phyloP scores from a whole-genome alignment of 2,888 invertebrate genomes.

The Xestia c-nigrum region DNA sequence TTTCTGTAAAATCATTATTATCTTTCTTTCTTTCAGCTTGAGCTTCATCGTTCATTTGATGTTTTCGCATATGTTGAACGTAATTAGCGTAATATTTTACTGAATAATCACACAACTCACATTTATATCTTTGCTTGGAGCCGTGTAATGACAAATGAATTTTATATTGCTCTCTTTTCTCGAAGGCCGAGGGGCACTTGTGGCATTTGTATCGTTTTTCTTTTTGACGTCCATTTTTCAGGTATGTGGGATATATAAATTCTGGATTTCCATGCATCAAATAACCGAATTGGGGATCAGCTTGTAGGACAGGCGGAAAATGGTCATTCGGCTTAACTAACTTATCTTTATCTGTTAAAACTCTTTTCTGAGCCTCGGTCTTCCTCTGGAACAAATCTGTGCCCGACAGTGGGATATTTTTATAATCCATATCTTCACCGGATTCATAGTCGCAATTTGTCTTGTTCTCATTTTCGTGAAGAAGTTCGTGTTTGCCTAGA shows the following conservation, averaged over 20 bases:
- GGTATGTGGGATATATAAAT: constrained; percentile 93
- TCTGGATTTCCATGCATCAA: constrained; percentile 94
- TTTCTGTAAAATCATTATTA: constrained; percentile 73
- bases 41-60: constrained; percentile 93
- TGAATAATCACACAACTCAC: constrained; percentile 96
- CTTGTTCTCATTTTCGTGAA: constrained; percentile 87
- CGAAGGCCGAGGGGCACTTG: constrained; percentile 97
- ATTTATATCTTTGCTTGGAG: constrained; percentile 95
- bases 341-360: constrained; percentile 87
- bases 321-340: constrained; percentile 89
- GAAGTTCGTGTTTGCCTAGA: constrained; percentile 92
- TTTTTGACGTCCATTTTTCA: constrained; percentile 94
- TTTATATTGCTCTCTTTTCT: constrained; percentile 96
- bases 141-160: constrained; percentile 96
- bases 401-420: constrained; percentile 91
- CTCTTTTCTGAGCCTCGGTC: constrained; percentile 91
- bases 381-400: constrained; percentile 92
- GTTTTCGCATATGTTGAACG: constrained; percentile 95
- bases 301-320: constrained; percentile 88
- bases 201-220: constrained; percentile 95
- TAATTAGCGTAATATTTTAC: constrained; percentile 96
- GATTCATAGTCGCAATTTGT: constrained; percentile 86
- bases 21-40: constrained; percentile 90
- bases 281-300: constrained; percentile 93
- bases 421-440: constrained; percentile 86